A percentile compares a stretch with the other conserved stretches of the same genome.
phyloP scores from a whole-genome alignment of 2,888 invertebrate genomes.

The Hoplodrina blanda region DNA sequence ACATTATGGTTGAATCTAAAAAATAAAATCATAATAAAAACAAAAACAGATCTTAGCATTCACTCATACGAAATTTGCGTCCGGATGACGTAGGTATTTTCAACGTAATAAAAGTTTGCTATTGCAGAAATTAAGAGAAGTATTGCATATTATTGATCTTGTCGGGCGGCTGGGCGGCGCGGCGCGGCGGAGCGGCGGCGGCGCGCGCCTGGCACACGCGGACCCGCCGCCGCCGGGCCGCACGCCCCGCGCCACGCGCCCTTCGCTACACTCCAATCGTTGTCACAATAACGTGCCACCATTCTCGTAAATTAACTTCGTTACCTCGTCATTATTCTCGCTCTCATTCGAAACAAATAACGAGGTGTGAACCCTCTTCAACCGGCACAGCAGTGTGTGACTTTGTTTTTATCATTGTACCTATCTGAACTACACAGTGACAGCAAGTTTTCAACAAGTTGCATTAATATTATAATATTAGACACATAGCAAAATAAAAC shows the following conservation, averaged over 20 bases:
- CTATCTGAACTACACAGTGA: constrained; percentile 36
- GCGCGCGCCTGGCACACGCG: constrained; percentile 60
- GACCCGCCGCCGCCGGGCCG: constrained; percentile 63
- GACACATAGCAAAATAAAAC: constrained; percentile 46
- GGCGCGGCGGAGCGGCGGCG: constrained; percentile 53
- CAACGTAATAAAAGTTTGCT: constrained; percentile 13
- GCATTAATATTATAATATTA: constrained; percentile 19
- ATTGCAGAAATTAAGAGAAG: constrained; percentile 59
- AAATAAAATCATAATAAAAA: background rate
- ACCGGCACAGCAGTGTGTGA: constrained; percentile 35
- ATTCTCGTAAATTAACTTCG: constrained; percentile 84
- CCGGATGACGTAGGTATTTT: constrained; percentile 14
- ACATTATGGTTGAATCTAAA: background rate
- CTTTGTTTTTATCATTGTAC: constrained; percentile 37
- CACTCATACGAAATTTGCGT: constrained; percentile 13
- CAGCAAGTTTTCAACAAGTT: constrained; percentile 36
- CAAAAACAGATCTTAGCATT: constrained; percentile 1
- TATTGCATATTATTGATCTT: constrained; percentile 66
- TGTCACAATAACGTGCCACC: constrained; percentile 78
- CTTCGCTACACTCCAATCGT: constrained; percentile 64
- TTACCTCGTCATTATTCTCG: constrained; percentile 80
- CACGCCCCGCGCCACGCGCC: constrained; percentile 65
- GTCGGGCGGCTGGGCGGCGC: constrained; percentile 51
- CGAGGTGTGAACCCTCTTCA: constrained; percentile 63
- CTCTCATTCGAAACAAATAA: constrained; percentile 76